Evolutionary conservation across 2,113 vertebrate genomes (phyloP), one percentile per base, ranked within the genome.

Genomic region (Stercorarius parasiticus): DNA sequence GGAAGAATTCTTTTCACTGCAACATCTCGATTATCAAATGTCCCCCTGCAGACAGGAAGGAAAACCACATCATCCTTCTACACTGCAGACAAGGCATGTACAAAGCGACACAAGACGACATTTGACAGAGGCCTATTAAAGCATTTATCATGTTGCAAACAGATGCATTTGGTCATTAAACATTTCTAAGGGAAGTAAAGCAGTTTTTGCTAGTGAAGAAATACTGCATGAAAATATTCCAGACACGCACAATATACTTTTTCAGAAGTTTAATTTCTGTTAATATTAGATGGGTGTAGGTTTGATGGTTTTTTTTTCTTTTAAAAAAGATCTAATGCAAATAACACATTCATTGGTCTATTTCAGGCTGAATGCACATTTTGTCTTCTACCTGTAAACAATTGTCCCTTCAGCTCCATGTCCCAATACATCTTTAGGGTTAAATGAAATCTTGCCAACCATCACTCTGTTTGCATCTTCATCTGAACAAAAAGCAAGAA

Each of bases 331-430:
- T 15, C 19, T 36, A 47, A 64, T 15, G 16, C 77, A 90, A 88
- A 11, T 19, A 84, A 56, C 59, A 34, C 34, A 49, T 66, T 61
- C n/a, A 23, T 9, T 40, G 29, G 10, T 50, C 43, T 88, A 7
- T 38, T 67, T 58, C 56, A 55, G 61, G 77, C 21, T 59, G 30
- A 82, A 43, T 18, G 34, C 45, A 86, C 10, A 15, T 30, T 7
- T 26, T 77, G 58, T 82, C 42, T 59, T 45, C 97, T 98, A 99
- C 99, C 98, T 99, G 98, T 99, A 99, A 32, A 99, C 99, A 34
- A 99, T 99, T 22, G 99, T 99, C 61, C 99, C 99, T 97, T 99
- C 99, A 18, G 99, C 99, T 27, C 99, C 99, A 0, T 99, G 99
- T 65, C 99, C 99, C 85, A 99, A 30, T 7, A 99, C 99, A 10